Conservation (phyloP, 2,113 vertebrate genomes). For the Pachyramphus minor region DNA sequence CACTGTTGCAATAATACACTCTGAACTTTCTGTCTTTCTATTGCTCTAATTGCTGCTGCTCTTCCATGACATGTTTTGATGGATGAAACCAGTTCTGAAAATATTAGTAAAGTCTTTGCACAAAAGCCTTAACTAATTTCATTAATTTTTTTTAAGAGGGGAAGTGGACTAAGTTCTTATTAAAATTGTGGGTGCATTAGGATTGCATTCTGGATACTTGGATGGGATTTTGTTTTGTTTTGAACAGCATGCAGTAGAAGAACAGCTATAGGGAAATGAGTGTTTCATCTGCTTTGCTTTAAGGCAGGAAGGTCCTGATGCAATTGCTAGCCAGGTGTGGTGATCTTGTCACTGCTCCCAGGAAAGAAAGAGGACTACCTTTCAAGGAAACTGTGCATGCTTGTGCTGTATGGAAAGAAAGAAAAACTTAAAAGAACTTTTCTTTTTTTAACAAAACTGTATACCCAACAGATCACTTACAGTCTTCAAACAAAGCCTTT, state of each 20-base stretch:
- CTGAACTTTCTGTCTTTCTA: neutral
- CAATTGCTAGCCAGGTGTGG: slow-evolving; percentile 13
- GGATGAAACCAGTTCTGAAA: neutral
- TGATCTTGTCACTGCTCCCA: neutral
- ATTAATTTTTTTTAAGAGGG: neutral
- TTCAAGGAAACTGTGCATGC: slow-evolving; percentile 20
- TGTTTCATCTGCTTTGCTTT: neutral
- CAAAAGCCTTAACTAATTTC: neutral
- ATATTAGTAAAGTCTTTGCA: neutral
- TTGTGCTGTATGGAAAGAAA: slow-evolving; percentile 11
- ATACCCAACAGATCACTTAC: slow-evolving; percentile 37
- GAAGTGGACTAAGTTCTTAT: neutral
- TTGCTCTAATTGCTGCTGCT: neutral
- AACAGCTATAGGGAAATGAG: neutral
- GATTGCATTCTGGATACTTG: neutral
- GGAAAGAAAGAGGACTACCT: slow-evolving; percentile 4
- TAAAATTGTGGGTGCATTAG: neutral
- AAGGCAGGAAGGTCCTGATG: neutral
- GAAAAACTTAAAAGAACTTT: slow-evolving; percentile 27
- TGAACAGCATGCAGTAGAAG: neutral
- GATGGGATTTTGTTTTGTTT: neutral
- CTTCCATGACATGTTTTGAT: neutral
- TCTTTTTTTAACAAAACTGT: slow-evolving; percentile 6
- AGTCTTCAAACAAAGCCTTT: slow-evolving; percentile 60
- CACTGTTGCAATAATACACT: neutral